A percentile compares a stretch with the other conserved stretches of the same genome.
phyloP scores from a whole-genome alignment of 2,113 vertebrate species.

The Clarias gariepinus region DNA sequence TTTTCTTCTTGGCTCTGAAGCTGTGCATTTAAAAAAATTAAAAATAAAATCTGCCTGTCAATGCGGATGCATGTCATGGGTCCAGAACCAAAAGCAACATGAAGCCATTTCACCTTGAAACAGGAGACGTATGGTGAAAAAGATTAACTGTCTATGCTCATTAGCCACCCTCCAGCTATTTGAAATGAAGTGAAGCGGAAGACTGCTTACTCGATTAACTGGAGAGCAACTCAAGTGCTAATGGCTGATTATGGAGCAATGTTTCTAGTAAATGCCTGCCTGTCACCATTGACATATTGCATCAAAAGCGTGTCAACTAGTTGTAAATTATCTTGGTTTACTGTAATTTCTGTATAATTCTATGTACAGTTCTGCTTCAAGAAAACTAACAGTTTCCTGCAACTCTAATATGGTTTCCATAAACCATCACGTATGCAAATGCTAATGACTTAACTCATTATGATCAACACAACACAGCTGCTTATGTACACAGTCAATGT shows the following conservation, averaged over 20 bases:
- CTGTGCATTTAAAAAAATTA: not conserved
- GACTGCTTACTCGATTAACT: constrained; percentile 47
- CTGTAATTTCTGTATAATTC: not conserved
- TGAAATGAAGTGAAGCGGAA: constrained; percentile 45
- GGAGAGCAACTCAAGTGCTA: constrained; percentile 38
- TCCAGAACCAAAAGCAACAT: constrained; percentile 24
- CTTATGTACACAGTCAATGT: not conserved
- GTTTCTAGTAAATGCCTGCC: constrained; percentile 38
- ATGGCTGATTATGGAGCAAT: constrained; percentile 47
- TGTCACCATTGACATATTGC: not conserved
- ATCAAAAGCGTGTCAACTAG: constrained; percentile 25
- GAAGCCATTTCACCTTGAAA: constrained; percentile 37
- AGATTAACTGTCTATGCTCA: constrained; percentile 48
- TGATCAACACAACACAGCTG: constrained; percentile 16
- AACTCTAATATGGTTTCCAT: not conserved
- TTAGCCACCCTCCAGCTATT: constrained; percentile 43
- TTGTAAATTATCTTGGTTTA: not conserved
- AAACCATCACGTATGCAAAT: not conserved
- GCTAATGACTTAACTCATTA: not conserved
- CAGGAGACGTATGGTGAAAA: constrained; percentile 14
- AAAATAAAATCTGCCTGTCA: not conserved
- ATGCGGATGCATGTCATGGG: constrained; percentile 27
- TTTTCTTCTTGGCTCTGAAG: constrained; percentile 15
- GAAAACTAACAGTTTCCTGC: not conserved
- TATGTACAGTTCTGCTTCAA: not conserved